Percentiles rank a stretch among this genome's conserved stretches.
phyloP scores from a whole-genome alignment of 2,113 vertebrate genomes.

The Okapia johnstoni region DNA sequence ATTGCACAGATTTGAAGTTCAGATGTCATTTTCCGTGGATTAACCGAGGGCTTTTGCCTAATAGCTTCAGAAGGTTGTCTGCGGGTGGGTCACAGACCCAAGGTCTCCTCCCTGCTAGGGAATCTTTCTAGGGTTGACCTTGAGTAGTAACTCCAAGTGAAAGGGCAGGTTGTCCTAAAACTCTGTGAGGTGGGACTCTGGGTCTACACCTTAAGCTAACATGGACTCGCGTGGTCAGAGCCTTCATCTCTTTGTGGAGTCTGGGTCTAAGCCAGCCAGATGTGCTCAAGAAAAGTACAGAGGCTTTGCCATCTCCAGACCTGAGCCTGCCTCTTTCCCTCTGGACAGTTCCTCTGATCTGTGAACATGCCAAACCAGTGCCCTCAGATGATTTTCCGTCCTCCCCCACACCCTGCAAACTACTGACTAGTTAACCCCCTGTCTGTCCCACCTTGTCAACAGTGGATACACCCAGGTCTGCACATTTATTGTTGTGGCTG shows the following conservation, averaged over 20 bases:
- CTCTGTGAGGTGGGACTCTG: background rate
- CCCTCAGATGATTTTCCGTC: accelerated
- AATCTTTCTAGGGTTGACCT: background rate
- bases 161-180: background rate
- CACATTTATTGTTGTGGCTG: background rate
- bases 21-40: background rate
- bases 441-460: background rate
- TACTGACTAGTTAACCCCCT: background rate
- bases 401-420: accelerated
- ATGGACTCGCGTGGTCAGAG: background rate
- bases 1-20: background rate
- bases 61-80: background rate
- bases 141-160: background rate
- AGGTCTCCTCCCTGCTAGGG: background rate
- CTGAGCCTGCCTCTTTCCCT: background rate
- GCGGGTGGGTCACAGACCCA: background rate
- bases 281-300: background rate
- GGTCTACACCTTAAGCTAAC: background rate
- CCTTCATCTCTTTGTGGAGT: background rate
- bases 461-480: too few species aligned
- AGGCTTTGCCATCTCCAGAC: background rate
- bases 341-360: background rate
- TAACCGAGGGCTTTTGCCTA: background rate
- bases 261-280: background rate
- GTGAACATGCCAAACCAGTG: background rate